Evolutionary conservation across 2,797 vertebrate species (phyloP), one percentile per base, ranked within the genome.

Genomic region (Intellagama lesueurii): DNA sequence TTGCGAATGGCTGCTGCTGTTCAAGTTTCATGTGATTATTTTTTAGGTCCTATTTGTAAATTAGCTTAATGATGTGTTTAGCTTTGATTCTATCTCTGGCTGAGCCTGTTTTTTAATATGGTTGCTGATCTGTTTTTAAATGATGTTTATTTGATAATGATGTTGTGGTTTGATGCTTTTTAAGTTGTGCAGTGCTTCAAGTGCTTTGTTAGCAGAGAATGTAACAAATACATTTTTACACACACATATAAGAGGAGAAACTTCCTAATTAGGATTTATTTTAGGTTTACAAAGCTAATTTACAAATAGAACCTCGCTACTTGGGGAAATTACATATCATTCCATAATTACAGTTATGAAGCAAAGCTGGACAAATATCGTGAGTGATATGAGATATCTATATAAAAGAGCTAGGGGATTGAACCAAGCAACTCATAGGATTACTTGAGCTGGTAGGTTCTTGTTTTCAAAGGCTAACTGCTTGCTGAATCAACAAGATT

Each of bases 101-200:
- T 68, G 78, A 75, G 66, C 73, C 44, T 85, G 19, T 66, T 68
- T 77, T 83, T 82, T 82, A 77, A 77, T 86, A 60, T 52, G 30
- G 32, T 32, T 52, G 73, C 44, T 76, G 85, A n/a, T 77, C n/a
- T 90, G 60, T 40, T 76, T 76, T 86, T 76, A 86, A 90, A 40
- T 52, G 72, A n/a, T 82, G 47, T 69, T 81, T 90, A 82, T 40
- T 76, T 77, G 79, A 86, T 86, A 86, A 90, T 69, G 60, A 76
- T 81, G 17, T 49, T 40, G 70, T 56, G n/a, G 44, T 52, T 82
- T 86, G 78, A 81, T 68, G n/a, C 24, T 44, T 89, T 75, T 86
- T 81, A 81, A 66, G 17, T 47, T 76, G n/a, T 6, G 17, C 28
- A 40, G 11, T 75, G 56, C n/a, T 76, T 68, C 64, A 40, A 76